phyloP scores from a whole-genome alignment of 2,888 invertebrate genomes.

The Andrena camellia region DNA sequence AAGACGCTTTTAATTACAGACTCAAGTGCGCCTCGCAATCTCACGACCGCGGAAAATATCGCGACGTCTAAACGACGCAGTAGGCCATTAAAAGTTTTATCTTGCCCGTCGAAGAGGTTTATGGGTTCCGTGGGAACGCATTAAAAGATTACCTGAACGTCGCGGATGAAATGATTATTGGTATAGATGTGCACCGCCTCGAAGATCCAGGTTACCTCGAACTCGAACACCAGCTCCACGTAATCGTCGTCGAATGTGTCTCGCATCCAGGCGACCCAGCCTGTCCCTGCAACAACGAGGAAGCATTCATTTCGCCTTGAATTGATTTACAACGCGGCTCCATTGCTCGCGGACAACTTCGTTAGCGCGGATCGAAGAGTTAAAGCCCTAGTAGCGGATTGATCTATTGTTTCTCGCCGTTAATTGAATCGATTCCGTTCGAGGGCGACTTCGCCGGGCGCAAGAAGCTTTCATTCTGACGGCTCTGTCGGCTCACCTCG shows the following conservation, averaged over 20 bases:
- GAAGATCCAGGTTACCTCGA: constrained; percentile 90
- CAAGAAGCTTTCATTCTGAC: constrained; percentile 22
- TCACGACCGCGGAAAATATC: constrained; percentile 48
- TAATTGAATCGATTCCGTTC: constrained; percentile 60
- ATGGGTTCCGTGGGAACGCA: constrained; percentile 17
- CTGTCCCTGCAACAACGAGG: constrained; percentile 86
- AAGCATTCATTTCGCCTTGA: constrained; percentile 30
- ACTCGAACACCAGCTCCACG: constrained; percentile 90
- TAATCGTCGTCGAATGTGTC: constrained; percentile 86
- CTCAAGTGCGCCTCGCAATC: constrained; percentile 2
- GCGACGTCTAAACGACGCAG: constrained; percentile 34
- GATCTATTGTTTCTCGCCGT: constrained; percentile 60
- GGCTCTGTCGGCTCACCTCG: neutral
- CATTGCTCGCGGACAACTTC: constrained; percentile 36
- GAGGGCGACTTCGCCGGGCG: constrained; percentile 39
- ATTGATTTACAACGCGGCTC: constrained; percentile 27
- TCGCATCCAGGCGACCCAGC: constrained; percentile 92
- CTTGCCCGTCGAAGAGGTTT: constrained; percentile 32
- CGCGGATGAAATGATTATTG: constrained; percentile 90
- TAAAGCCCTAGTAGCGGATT: constrained; percentile 47
- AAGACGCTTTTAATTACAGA: constrained; percentile 23
- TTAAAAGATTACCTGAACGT: constrained; percentile 87
- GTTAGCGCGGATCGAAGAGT: constrained; percentile 42
- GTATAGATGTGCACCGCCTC: constrained; percentile 89
- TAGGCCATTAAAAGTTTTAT: constrained; percentile 63